Conservation (phyloP, 2,113 vertebrate species). For the Paratilapia polleni region DNA sequence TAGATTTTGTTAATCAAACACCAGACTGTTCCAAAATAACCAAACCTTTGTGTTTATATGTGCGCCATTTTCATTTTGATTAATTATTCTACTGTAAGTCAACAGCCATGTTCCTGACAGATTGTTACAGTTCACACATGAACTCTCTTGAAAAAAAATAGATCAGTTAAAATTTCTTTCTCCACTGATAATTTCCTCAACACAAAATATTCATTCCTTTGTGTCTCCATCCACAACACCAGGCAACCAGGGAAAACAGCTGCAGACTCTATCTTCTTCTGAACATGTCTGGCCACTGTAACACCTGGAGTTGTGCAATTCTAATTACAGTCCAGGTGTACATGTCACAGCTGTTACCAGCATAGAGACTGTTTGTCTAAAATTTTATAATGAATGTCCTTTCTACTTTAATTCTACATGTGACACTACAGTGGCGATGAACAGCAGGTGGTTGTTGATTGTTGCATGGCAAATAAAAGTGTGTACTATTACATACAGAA, state of each 20-base stretch:
- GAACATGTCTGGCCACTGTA: background rate
- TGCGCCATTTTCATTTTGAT: background rate
- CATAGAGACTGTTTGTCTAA: background rate
- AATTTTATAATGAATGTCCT: background rate
- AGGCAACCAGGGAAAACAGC: background rate
- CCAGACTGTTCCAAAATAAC: background rate
- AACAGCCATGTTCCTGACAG: background rate
- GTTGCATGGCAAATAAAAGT: background rate
- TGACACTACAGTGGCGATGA: background rate
- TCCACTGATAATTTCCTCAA: background rate
- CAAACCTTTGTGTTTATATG: background rate
- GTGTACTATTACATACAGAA: background rate
- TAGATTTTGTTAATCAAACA: background rate
- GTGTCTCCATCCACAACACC: background rate
- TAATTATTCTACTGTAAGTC: background rate
- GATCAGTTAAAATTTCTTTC: background rate
- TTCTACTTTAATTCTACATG: background rate
- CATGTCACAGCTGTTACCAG: background rate
- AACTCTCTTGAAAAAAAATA: background rate
- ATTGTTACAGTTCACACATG: background rate
- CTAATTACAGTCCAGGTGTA: background rate
- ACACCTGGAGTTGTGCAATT: constrained; percentile 1
- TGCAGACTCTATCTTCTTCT: background rate
- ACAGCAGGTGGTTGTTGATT: background rate
- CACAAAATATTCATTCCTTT: background rate